These are phyloP conservation scores for Cotesia vestalis DNA, from an alignment of 1,140 invertebrate genomes.

Conservation along the genomic window DNA sequence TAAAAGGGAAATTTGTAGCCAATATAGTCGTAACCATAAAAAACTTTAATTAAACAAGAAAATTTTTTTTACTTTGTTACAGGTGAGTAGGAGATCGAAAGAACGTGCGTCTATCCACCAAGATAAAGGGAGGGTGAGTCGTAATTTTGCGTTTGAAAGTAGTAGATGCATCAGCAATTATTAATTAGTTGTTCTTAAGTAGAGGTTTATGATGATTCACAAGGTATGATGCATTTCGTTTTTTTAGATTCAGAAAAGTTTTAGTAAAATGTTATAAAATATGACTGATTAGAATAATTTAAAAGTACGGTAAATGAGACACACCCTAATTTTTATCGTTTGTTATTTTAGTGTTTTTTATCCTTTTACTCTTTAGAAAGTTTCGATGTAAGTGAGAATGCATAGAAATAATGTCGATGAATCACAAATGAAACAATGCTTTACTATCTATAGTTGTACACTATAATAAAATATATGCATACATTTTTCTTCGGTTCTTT, in stretches of 20 bases:
- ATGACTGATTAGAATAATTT: background rate
- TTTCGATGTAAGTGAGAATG: constrained; percentile 23
- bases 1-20: background rate
- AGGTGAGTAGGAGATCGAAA: constrained; percentile 60
- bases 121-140: constrained; percentile 56
- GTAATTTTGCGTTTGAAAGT: constrained; percentile 33
- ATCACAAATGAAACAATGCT: constrained; percentile 33
- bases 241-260: background rate
- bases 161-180: constrained; percentile 18
- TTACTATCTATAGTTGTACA: constrained; percentile 15
- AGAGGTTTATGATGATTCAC: too few relatives aligned
- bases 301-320: background rate
- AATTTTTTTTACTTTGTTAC: constrained; percentile 46
- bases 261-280: background rate
- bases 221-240: too few relatives aligned
- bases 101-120: constrained; percentile 50
- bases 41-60: constrained; percentile 17
- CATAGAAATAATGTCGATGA: constrained; percentile 26
- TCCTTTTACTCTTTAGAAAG: constrained; percentile 28
- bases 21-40: background rate
- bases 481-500: constrained; percentile 7
- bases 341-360: background rate
- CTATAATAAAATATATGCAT: constrained; percentile 27
- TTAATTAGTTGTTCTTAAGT: too few relatives aligned
- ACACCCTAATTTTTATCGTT: constrained; percentile 10